Evolutionary conservation across 30 jellyfish, hydroid and myxozoan species (phyloP).

Genomic region (Morbakka virulenta): DNA sequence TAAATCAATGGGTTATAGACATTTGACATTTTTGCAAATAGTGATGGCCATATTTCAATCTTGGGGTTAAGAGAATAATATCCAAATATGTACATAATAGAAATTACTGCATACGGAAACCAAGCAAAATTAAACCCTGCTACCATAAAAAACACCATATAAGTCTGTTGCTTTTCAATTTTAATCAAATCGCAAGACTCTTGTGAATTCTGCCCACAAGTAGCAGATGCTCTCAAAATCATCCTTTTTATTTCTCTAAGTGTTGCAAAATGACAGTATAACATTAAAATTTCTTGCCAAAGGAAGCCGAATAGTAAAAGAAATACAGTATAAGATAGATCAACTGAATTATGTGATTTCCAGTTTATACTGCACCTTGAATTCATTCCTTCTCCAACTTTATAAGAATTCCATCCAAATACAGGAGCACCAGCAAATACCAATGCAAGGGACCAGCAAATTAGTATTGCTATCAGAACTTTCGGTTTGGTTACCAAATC

Average conservation of each 20-base stretch:
- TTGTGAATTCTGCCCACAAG: neutral
- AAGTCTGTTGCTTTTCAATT: neutral
- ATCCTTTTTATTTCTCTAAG: slow-evolving; percentile 20
- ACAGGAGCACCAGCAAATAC: neutral
- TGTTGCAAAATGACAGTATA: neutral
- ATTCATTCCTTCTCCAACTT: slow-evolving; percentile 26
- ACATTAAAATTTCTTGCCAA: slow-evolving; percentile 10
- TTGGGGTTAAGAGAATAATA: neutral
- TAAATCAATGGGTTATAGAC: slow-evolving; percentile 40
- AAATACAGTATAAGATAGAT: slow-evolving; percentile 15
- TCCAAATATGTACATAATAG: neutral
- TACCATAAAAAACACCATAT: neutral
- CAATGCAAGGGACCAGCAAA: neutral
- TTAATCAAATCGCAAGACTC: neutral
- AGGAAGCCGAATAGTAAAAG: slow-evolving; percentile 17
- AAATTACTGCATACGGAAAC: slow-evolving; percentile 52
- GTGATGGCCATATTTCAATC: slow-evolving; percentile 9
- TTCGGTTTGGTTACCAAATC: neutral
- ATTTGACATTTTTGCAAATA: slow-evolving; percentile 46
- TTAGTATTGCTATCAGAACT: neutral
- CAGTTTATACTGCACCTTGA: slow-evolving; percentile 33
- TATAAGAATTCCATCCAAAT: neutral
- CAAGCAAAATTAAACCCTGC: slow-evolving; percentile 23
- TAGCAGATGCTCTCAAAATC: neutral
- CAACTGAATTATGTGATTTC: neutral